Evolutionary conservation across 2,888 invertebrate genomes (phyloP).

Genomic region (Campopleginae sp.): DNA sequence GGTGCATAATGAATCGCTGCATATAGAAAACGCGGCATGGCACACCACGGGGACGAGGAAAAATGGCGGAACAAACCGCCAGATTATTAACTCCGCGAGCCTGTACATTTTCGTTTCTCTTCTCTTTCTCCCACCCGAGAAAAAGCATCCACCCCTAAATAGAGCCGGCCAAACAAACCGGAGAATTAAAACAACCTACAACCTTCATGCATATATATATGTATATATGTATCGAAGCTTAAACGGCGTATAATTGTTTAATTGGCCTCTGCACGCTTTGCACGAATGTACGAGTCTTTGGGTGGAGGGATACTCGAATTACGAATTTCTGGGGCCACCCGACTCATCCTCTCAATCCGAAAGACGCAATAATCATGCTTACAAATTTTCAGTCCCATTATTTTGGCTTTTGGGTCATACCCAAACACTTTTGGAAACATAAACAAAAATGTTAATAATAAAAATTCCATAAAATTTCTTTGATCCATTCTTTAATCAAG

Average conservation of each 20-base stretch:
- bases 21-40: slow-evolving; percentile 7
- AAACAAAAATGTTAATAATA: no score
- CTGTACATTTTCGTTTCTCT: slow-evolving; percentile 26
- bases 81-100: slow-evolving; percentile 62
- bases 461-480: no score
- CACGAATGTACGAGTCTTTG: slow-evolving; percentile 26
- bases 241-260: slow-evolving; percentile 64
- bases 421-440: no score
- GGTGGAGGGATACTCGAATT: not conserved
- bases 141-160: slow-evolving; percentile 1
- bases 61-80: slow-evolving; percentile 47
- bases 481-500: no score
- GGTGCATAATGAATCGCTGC: slow-evolving; percentile 62
- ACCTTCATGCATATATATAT: not conserved
- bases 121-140: slow-evolving; percentile 41
- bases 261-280: slow-evolving; percentile 37
- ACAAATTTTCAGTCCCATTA: not conserved
- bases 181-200: slow-evolving; percentile 5
- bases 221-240: slow-evolving; percentile 34
- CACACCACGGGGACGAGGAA: slow-evolving; percentile 17
- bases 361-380: not conserved
- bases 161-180: not conserved
- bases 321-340: slow-evolving; percentile 7
- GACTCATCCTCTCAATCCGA: not conserved
- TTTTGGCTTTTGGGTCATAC: no score